Percentiles rank a stretch among this genome's conserved stretches.
phyloP scores from a whole-genome alignment of 2,888 invertebrate species.

The Oxyteleia sp. region DNA sequence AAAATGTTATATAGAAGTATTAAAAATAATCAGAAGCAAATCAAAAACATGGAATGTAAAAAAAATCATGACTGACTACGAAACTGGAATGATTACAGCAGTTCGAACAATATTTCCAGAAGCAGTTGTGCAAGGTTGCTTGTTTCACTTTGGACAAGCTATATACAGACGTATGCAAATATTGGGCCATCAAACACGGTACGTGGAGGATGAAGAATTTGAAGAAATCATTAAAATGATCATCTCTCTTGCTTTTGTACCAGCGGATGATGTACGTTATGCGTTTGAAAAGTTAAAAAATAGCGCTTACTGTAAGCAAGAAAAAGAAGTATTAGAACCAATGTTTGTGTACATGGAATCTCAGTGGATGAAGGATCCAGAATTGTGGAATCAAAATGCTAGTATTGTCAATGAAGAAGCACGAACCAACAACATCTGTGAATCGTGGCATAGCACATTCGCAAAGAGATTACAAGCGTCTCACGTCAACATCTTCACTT shows the following conservation, averaged over 20 bases:
- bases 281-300: background rate
- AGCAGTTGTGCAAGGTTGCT: conserved; percentile 20
- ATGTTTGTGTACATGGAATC: background rate
- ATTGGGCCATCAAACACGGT: background rate
- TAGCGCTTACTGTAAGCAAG: background rate
- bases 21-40: too few relatives aligned
- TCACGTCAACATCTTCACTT: background rate
- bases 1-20: background rate
- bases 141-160: conserved; percentile 13
- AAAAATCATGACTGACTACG: background rate
- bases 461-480: background rate
- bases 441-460: background rate
- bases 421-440: background rate
- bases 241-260: conserved; percentile 1
- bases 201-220: conserved; percentile 7
- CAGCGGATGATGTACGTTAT: background rate
- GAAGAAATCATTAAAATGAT: conserved; percentile 26
- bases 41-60: too few relatives aligned
- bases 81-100: background rate
- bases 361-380: background rate
- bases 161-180: conserved; percentile 8
- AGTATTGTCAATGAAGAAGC: background rate
- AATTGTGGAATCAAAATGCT: background rate
- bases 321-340: background rate
- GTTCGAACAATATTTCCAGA: too few relatives aligned